Conservation (phyloP, 1,140 invertebrate genomes). For the Agrilus planipennis region DNA sequence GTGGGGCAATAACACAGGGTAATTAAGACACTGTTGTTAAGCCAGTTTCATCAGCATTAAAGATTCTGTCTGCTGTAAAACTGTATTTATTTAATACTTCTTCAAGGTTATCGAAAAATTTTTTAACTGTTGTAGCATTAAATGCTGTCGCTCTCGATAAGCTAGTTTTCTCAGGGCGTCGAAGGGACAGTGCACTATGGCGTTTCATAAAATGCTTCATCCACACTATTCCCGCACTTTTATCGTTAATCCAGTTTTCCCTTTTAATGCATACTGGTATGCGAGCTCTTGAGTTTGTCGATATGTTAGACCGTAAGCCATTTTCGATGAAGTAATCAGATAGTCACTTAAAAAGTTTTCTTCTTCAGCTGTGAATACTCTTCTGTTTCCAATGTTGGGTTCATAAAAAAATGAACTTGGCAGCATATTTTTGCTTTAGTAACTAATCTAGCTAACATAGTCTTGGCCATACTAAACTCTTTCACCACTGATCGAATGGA, state of each 20-base stretch:
- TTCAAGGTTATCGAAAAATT: constrained; percentile 31
- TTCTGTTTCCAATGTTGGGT: not conserved
- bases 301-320: constrained; percentile 21
- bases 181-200: constrained; percentile 27
- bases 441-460: not conserved
- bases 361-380: constrained; percentile 5
- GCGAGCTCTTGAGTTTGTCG: constrained; percentile 14
- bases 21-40: constrained; percentile 30
- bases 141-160: constrained; percentile 25
- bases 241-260: constrained; percentile 19
- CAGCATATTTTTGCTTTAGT: not conserved
- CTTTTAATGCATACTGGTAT: constrained; percentile 19
- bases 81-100: constrained; percentile 6
- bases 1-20: constrained; percentile 25
- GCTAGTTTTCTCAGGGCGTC: constrained; percentile 34
- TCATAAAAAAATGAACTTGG: not conserved
- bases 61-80: constrained; percentile 17
- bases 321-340: constrained; percentile 14
- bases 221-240: constrained; percentile 31
- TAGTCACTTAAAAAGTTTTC: constrained; percentile 15
- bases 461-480: not conserved
- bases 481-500: not conserved
- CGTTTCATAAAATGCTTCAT: constrained; percentile 31
- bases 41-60: constrained; percentile 29
- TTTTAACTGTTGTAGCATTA: constrained; percentile 22